phyloP scores from a whole-genome alignment of 2,113 vertebrate species.

The Prunella himalayana region DNA sequence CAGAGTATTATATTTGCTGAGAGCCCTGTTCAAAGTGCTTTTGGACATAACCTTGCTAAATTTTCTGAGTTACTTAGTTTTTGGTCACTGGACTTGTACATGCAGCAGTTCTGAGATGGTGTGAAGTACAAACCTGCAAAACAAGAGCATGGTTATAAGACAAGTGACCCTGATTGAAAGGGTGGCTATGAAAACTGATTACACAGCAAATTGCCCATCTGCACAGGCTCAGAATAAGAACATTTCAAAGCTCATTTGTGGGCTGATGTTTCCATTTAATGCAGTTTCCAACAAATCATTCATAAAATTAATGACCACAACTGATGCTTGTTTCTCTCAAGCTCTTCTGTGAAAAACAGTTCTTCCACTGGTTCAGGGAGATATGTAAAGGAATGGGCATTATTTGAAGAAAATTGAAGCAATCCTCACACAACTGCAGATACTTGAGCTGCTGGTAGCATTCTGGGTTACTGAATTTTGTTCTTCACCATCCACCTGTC shows the following conservation, averaged over 20 bases:
- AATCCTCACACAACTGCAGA: background rate
- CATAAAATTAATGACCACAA: constrained; percentile 29
- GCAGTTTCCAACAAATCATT: constrained; percentile 39
- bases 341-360: background rate
- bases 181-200: constrained; percentile 19
- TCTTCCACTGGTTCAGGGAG: background rate
- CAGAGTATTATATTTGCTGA: background rate
- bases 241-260: constrained; percentile 38
- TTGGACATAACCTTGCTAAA: background rate
- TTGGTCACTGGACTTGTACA: background rate
- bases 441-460: background rate
- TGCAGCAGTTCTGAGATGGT: background rate
- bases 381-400: background rate
- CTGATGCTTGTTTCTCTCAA: background rate
- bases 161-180: constrained; percentile 13
- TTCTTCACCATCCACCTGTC: background rate
- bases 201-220: constrained; percentile 38
- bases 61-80: background rate
- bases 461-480: background rate
- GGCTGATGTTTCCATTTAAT: constrained; percentile 24
- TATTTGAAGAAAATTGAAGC: background rate
- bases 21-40: background rate
- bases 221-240: background rate
- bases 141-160: background rate
- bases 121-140: constrained; percentile 3